phyloP scores from a whole-genome alignment of 2,113 vertebrate genomes.

The Brienomyrus longianalis region DNA sequence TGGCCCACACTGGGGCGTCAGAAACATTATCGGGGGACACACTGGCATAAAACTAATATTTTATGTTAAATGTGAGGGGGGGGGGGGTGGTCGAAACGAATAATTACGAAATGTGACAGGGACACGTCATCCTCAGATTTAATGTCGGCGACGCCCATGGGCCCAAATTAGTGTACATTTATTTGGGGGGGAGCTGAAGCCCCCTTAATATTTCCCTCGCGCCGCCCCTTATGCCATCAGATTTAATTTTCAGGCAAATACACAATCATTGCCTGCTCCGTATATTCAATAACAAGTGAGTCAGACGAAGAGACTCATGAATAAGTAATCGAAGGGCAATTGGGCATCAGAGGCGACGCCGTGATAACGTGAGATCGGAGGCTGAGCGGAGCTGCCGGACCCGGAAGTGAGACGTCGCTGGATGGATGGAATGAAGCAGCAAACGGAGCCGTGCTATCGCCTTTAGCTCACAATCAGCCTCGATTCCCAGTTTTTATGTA shows the following conservation, averaged over 20 bases:
- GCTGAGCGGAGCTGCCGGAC: slow-evolving; percentile 4
- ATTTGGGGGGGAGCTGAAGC: not conserved
- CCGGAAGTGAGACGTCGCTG: slow-evolving; percentile 24
- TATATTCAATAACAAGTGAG: not conserved
- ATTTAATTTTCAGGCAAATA: not conserved
- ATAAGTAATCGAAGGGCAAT: not conserved
- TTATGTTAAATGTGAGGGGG: no score
- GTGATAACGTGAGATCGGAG: not conserved
- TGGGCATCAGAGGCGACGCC: not conserved
- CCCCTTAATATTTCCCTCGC: not conserved
- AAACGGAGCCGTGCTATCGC: not conserved
- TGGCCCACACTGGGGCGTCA: not conserved
- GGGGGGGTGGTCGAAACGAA: no score
- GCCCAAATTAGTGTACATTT: not conserved
- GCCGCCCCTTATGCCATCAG: not conserved
- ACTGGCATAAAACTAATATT: no score
- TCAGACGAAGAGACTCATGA: not conserved
- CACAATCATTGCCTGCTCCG: not conserved
- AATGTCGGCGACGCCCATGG: no score
- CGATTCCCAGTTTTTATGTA: not conserved
- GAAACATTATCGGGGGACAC: no score
- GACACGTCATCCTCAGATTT: no score
- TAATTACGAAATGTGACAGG: no score
- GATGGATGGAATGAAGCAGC: slow-evolving; percentile 16
- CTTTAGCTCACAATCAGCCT: not conserved